Evolutionary conservation across 2,888 invertebrate species (phyloP).

Genomic region (Drosophila dives): DNA sequence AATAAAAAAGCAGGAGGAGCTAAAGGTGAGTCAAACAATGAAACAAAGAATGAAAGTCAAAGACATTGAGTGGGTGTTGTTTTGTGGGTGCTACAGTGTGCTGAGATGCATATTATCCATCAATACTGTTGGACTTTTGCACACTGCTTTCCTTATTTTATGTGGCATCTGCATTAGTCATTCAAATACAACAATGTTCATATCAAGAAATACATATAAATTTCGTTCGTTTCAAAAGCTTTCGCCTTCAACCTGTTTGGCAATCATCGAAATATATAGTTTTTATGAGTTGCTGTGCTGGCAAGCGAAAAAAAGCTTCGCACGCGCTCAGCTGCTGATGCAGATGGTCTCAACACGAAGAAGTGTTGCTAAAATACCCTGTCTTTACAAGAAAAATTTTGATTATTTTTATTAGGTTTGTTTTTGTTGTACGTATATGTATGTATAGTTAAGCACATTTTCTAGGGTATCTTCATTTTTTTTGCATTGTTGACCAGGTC

Average conservation of each 20-base stretch:
- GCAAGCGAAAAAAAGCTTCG: constrained; percentile 65
- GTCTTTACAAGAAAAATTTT: neutral
- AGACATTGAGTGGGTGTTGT: neutral
- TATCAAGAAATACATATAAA: constrained; percentile 30
- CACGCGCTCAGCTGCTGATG: constrained; percentile 71
- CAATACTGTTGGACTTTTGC: constrained; percentile 51
- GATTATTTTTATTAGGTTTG: neutral
- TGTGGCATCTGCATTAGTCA: constrained; percentile 53
- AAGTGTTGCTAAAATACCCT: constrained; percentile 19
- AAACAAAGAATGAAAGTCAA: neutral
- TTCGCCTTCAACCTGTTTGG: constrained; percentile 71
- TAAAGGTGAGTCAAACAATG: constrained; percentile 81
- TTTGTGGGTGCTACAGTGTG: constrained; percentile 1
- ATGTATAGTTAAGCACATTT: neutral
- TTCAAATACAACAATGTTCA: constrained; percentile 26
- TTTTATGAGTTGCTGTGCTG: constrained; percentile 65
- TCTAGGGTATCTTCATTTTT: neutral
- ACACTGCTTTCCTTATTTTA: neutral
- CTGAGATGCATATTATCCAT: constrained; percentile 27
- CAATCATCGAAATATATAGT: constrained; percentile 62
- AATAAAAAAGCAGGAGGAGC: constrained; percentile 83
- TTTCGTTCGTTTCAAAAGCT: constrained; percentile 59
- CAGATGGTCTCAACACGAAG: constrained; percentile 16
- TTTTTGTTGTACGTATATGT: neutral
- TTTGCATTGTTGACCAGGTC: neutral